phyloP scores from a whole-genome alignment of 2,797 vertebrate species.

The Heteromormyrus szaboi region DNA sequence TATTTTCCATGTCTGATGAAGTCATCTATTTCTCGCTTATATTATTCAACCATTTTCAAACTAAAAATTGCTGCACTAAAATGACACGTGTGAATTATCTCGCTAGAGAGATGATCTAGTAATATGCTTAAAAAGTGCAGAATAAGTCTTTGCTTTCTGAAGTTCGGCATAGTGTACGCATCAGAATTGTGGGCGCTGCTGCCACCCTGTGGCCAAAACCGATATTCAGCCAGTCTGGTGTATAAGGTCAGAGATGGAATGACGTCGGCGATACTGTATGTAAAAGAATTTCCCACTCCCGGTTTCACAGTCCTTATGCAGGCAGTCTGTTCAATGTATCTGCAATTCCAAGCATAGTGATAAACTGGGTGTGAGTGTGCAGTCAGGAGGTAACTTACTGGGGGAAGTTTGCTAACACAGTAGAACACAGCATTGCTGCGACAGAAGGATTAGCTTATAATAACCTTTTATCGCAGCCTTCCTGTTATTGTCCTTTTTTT shows the following conservation, averaged over 20 bases:
- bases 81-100: background rate
- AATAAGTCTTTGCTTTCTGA: background rate
- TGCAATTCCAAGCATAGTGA: background rate
- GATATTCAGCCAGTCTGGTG: background rate
- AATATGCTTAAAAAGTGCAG: conserved; percentile 22
- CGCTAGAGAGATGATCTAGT: conserved; percentile 21
- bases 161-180: background rate
- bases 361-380: background rate
- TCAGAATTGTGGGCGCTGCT: conserved; percentile 36
- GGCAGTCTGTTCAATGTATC: background rate
- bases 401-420: background rate
- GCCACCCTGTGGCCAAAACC: conserved; percentile 44
- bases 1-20: background rate
- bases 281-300: background rate
- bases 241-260: background rate
- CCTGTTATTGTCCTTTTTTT: background rate
- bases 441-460: background rate
- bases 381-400: background rate
- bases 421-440: background rate
- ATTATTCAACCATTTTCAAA: background rate
- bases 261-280: background rate
- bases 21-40: background rate
- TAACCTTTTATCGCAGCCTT: background rate
- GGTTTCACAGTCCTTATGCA: background rate
- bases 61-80: background rate